A percentile compares a stretch with the other conserved stretches of the same genome.
Conservation (phyloP, 2,797 vertebrate species). For the Rhinophrynus dorsalis region DNA sequence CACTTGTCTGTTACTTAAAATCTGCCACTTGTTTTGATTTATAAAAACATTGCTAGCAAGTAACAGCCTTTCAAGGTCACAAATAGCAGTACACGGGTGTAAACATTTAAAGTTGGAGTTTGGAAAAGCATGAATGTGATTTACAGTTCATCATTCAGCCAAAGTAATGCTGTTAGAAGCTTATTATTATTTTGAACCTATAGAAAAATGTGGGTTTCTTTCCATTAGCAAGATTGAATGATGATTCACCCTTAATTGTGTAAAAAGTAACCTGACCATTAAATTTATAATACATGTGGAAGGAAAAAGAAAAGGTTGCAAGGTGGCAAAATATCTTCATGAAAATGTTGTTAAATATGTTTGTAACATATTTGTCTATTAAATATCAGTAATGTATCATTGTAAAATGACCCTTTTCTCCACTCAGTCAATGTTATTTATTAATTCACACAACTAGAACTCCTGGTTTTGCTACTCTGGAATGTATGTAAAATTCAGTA, state of each 20-base stretch:
- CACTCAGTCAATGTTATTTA: too few relatives aligned
- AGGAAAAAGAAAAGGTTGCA: not conserved
- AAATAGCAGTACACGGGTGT: not conserved
- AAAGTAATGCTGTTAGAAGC: not conserved
- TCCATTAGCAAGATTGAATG: not conserved
- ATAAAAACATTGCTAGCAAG: not conserved
- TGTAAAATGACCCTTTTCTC: too few relatives aligned
- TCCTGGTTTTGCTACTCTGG: too few relatives aligned
- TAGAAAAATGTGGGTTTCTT: not conserved
- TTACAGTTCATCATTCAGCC: not conserved
- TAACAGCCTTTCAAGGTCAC: conserved; percentile 9
- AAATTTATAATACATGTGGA: not conserved
- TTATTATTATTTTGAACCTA: not conserved
- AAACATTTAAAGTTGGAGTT: not conserved
- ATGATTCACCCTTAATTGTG: not conserved
- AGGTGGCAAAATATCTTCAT: too few relatives aligned
- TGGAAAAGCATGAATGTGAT: not conserved
- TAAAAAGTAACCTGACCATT: not conserved
- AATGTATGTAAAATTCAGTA: too few relatives aligned
- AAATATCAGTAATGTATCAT: too few relatives aligned
- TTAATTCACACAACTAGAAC: too few relatives aligned
- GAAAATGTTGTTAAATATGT: too few relatives aligned
- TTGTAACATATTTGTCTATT: too few relatives aligned
- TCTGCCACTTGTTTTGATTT: conserved; percentile 13
- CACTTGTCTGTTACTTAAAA: not conserved